Conservation (phyloP, 2,888 invertebrate species). For the Drosophila paucipuncta region DNA sequence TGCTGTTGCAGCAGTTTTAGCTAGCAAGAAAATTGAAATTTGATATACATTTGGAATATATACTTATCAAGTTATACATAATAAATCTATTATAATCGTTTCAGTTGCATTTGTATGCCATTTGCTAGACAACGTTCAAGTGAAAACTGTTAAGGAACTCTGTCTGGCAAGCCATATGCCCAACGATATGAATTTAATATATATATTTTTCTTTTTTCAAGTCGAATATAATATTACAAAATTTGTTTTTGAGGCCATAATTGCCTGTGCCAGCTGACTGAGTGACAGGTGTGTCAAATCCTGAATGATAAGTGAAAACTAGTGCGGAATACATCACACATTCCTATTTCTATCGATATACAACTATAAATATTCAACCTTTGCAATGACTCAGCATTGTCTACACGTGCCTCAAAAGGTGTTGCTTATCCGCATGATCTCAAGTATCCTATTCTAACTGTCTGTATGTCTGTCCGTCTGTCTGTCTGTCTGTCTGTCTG, state of each 20-base stretch:
- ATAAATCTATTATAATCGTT: neutral
- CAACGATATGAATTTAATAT: neutral
- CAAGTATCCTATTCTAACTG: conserved; percentile 6
- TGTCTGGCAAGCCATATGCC: neutral
- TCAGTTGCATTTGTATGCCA: neutral
- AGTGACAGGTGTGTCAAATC: conserved; percentile 12
- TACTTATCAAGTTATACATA: neutral
- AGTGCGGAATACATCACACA: conserved; percentile 7
- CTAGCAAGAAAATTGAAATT: neutral
- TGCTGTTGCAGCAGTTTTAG: neutral
- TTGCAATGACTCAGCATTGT: conserved; percentile 23
- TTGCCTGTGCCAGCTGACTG: conserved; percentile 18
- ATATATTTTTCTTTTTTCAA: neutral
- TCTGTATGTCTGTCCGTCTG: conserved; percentile 2
- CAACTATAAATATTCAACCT: conserved; percentile 9
- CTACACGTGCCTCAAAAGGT: conserved; percentile 22
- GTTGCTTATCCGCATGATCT: conserved; percentile 36
- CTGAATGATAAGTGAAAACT: conserved; percentile 11
- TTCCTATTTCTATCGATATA: neutral
- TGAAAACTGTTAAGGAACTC: neutral
- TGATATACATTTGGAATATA: neutral
- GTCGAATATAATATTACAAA: neutral
- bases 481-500: conserved; percentile 4
- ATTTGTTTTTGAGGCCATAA: neutral
- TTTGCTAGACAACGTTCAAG: neutral